phyloP scores from a whole-genome alignment of 2,888 invertebrate genomes.

The Caenorhabditis sp. region DNA sequence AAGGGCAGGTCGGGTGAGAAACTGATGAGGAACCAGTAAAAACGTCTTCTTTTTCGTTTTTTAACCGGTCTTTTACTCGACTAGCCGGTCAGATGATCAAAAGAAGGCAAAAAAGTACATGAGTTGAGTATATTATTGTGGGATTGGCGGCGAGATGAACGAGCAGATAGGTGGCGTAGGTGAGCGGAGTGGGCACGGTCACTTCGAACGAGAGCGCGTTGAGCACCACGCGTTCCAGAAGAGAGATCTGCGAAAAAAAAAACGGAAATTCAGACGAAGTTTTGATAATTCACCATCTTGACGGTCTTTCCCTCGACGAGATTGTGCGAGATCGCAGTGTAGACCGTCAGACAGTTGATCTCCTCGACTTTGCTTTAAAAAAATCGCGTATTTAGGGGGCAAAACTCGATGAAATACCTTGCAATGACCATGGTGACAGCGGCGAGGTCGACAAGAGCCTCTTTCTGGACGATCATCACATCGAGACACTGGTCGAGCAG shows the following conservation, averaged over 20 bases:
- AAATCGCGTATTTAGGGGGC: no score
- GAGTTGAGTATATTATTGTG: constrained; percentile 4
- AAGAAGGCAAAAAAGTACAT: no score
- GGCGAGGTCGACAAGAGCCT: constrained; percentile 16
- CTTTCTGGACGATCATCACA: constrained; percentile 6
- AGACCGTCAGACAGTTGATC: constrained; percentile 9
- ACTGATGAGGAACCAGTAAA: no score
- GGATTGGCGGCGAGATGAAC: constrained; percentile 10
- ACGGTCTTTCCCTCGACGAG: neutral
- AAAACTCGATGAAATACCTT: constrained; percentile 6
- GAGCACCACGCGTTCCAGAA: constrained; percentile 32
- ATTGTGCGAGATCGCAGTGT: neutral
- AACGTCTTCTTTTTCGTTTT: no score
- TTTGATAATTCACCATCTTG: neutral
- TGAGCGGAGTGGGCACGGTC: constrained; percentile 39
- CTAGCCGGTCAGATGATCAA: no score
- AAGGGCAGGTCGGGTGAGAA: no score
- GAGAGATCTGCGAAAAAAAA: constrained; percentile 25
- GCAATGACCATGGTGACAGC: constrained; percentile 28
- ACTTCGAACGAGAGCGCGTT: constrained; percentile 14
- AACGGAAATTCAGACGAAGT: neutral
- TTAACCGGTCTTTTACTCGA: no score
- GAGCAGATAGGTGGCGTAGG: constrained; percentile 32
- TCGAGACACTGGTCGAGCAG: constrained; percentile 39
- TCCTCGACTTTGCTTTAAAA: constrained; percentile 38